Percentiles rank a stretch among this genome's conserved stretches.
These are phyloP conservation scores for Apantesis nais DNA, from an alignment of 2,888 invertebrate genomes.

Conservation along the genomic window DNA sequence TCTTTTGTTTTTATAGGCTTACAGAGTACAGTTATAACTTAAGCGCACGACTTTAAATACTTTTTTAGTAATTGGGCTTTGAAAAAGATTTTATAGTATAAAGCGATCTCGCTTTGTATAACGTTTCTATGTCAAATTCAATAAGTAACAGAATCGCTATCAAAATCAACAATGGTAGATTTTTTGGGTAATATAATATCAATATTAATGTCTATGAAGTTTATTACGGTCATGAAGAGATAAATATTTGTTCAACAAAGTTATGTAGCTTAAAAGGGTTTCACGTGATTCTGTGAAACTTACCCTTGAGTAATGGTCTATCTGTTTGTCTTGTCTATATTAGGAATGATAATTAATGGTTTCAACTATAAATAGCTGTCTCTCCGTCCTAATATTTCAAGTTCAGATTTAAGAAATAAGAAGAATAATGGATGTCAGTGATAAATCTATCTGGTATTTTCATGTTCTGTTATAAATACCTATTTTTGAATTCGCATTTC, in stretches of 20 bases:
- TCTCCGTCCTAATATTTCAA: not conserved
- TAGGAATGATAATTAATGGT: slow-evolving; percentile 2
- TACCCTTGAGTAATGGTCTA: slow-evolving; percentile 1
- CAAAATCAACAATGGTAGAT: not conserved
- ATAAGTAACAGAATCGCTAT: not conserved
- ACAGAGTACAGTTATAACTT: too few relatives aligned
- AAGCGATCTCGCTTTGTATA: too few relatives aligned
- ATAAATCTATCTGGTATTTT: not conserved
- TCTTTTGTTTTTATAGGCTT: too few relatives aligned
- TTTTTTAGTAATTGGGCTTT: too few relatives aligned
- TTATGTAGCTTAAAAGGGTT: not conserved
- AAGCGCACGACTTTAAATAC: too few relatives aligned
- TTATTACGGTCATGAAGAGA: not conserved
- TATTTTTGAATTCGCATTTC: not conserved
- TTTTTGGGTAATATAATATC: not conserved
- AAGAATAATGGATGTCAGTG: not conserved
- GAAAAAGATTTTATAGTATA: too few relatives aligned
- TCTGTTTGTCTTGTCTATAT: not conserved
- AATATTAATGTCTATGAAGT: not conserved
- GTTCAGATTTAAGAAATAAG: not conserved
- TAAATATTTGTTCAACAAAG: not conserved
- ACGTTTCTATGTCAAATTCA: too few relatives aligned
- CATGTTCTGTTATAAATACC: not conserved
- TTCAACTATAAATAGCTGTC: not conserved
- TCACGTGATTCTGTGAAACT: slow-evolving; percentile 2